Base-by-base conservation (phyloP, 2,113 vertebrate species). In the Myiozetetes cayanensis region DNA sequence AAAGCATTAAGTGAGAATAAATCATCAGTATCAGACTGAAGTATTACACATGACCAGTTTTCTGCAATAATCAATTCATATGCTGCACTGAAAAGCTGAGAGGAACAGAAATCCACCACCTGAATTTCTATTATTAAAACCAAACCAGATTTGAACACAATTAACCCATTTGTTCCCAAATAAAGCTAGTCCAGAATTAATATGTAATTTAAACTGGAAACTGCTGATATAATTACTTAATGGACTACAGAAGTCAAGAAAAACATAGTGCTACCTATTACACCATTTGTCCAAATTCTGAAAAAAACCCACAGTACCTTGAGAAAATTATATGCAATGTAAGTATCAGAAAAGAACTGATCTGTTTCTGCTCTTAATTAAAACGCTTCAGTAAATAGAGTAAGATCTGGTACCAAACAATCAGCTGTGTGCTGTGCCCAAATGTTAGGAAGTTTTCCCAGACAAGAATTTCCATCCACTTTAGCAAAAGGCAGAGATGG, bases 241-340 rank as follows among this genome's bases (percentile, higher is more conserved):
- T 1, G 4, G 31, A 39, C 27, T 16, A 41, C 0, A 14, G 11
- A 81, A 35, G 8, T 39, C 9, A 44, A 56, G 16, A 66, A 52
- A 95, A 74, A 62, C 4, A 20, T 0, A 49, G 12, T 65, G 35
- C 31, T 56, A 23, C 18, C 13, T 58, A 31, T 39, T 27, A 9
- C 15, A 28, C 12, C 50, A 19, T 68, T 56, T 30, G 4, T 37
- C 21, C 39, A 87, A 67, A 88, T 71, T 15, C 11, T 85, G 47
- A 25, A 90, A 83, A 83, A 61, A 86, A 52, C 43, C 4, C 24
- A 53, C 8, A 71, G 20, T 53, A 44, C 71, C 8, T 62, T 58
- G 41, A 76, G 9, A 76, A 80, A 90, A 10, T 33, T 16, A 14
- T 4, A 86, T 19, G n/a, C 3, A 41, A 61, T 31, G 1, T 5